A percentile compares a stretch with the other conserved stretches of the same genome.
Evolutionary conservation across 2,888 invertebrate genomes (phyloP).

Genomic region (Tachystola acroxantha): DNA sequence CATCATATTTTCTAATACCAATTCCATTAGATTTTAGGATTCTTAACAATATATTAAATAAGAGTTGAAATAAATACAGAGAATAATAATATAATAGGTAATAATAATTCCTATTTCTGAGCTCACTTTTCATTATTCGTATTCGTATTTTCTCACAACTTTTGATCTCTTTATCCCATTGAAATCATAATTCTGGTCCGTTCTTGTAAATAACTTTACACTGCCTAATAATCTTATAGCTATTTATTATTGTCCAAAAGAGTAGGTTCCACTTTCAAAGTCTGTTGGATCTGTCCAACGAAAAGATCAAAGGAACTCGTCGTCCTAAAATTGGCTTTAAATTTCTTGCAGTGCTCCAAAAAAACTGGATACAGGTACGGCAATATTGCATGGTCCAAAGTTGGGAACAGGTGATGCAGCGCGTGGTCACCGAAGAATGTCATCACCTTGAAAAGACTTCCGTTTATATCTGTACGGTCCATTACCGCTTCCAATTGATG

Average conservation of each 20-base stretch:
- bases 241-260: slow-evolving; percentile 18
- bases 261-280: slow-evolving; percentile 39
- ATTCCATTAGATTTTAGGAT: no score
- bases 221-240: no score
- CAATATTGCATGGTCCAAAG: slow-evolving; percentile 84
- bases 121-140: no score
- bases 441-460: slow-evolving; percentile 80
- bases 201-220: no score
- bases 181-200: no score
- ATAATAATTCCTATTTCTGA: no score
- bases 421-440: slow-evolving; percentile 86
- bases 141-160: no score
- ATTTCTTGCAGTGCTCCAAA: slow-evolving; percentile 62
- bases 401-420: slow-evolving; percentile 88
- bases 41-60: no score
- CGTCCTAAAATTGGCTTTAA: slow-evolving; percentile 54
- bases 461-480: slow-evolving; percentile 82
- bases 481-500: slow-evolving; percentile 85
- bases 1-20: no score
- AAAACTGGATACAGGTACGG: slow-evolving; percentile 78
- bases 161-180: no score
- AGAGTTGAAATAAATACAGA: no score
- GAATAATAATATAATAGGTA: no score
- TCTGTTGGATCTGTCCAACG: slow-evolving; percentile 73
- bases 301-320: slow-evolving; percentile 78